Evolutionary conservation across 2,113 vertebrate species (phyloP).

Genomic region (Nothoprocta pentlandii): DNA sequence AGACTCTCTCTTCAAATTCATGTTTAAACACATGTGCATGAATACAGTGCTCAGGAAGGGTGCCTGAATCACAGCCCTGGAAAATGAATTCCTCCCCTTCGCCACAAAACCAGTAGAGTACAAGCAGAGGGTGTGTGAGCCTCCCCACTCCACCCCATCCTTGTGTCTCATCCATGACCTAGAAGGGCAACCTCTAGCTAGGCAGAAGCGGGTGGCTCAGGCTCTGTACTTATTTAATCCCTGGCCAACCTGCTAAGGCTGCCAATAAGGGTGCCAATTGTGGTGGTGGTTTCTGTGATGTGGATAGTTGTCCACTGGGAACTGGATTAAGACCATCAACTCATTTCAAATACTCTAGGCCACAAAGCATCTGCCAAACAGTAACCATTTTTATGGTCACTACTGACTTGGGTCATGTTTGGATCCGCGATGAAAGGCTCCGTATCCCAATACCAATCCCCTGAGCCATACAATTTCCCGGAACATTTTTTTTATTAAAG

Average conservation of each 20-base stretch:
- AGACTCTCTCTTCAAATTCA: background rate
- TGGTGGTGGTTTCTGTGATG: constrained; percentile 76
- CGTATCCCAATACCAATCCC: constrained; percentile 42
- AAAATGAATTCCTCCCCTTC: constrained; percentile 50
- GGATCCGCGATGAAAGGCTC: constrained; percentile 69
- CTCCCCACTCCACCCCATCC: constrained; percentile 56
- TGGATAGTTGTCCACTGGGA: constrained; percentile 69
- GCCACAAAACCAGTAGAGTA: constrained; percentile 63
- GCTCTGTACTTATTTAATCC: constrained; percentile 68
- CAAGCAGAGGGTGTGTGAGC: constrained; percentile 64
- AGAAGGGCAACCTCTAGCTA: constrained; percentile 66
- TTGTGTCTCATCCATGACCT: constrained; percentile 63
- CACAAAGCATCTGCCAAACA: constrained; percentile 70
- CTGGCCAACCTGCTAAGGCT: constrained; percentile 65
- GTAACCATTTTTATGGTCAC: constrained; percentile 63
- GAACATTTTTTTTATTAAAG: constrained; percentile 49
- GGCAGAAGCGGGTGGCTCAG: constrained; percentile 52
- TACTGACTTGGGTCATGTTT: constrained; percentile 63
- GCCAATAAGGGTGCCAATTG: constrained; percentile 70
- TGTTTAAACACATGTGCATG: background rate
- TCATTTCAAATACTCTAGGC: constrained; percentile 67
- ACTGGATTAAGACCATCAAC: constrained; percentile 72
- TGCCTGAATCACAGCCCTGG: constrained; percentile 37
- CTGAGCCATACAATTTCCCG: constrained; percentile 42
- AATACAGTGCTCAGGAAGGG: background rate